These are phyloP conservation scores for Mus spicilegus DNA, from an alignment of 2,113 vertebrate species.

Conservation along the genomic window DNA sequence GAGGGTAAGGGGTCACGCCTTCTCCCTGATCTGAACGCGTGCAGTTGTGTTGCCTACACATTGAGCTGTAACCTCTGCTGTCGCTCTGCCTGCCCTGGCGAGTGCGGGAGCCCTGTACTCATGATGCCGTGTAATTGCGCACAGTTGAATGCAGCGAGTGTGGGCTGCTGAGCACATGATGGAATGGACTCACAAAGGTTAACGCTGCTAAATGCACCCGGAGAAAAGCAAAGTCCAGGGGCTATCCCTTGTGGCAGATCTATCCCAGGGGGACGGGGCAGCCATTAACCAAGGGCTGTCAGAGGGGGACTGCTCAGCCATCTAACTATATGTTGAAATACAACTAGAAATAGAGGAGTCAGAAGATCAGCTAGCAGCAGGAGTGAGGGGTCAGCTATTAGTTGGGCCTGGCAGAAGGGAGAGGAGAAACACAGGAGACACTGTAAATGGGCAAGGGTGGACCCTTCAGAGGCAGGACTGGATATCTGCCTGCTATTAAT, in stretches of 20 bases:
- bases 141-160: conserved; percentile 18
- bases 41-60: not conserved
- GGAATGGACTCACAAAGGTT: conserved; percentile 15
- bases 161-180: not conserved
- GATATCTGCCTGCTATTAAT: not conserved
- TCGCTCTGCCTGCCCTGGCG: not conserved
- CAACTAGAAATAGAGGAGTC: conserved; percentile 49
- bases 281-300: conserved; percentile 48
- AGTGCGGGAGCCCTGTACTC: not conserved
- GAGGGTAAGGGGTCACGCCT: not conserved
- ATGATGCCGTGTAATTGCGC: conserved; percentile 51
- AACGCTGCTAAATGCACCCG: conserved; percentile 60
- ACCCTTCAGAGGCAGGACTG: not conserved
- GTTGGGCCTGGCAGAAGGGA: not conserved
- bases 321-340: conserved; percentile 20
- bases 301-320: not conserved
- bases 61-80: not conserved
- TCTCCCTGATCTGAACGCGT: not conserved
- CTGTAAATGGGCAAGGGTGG: not conserved
- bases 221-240: conserved; percentile 50
- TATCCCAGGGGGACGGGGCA: not conserved
- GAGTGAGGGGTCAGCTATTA: not conserved
- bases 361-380: conserved; percentile 11
- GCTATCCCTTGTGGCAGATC: not conserved
- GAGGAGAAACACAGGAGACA: not conserved